These are phyloP conservation scores for Patella pellucida DNA, from an alignment of 2,888 invertebrate species.

Conservation along the genomic window DNA sequence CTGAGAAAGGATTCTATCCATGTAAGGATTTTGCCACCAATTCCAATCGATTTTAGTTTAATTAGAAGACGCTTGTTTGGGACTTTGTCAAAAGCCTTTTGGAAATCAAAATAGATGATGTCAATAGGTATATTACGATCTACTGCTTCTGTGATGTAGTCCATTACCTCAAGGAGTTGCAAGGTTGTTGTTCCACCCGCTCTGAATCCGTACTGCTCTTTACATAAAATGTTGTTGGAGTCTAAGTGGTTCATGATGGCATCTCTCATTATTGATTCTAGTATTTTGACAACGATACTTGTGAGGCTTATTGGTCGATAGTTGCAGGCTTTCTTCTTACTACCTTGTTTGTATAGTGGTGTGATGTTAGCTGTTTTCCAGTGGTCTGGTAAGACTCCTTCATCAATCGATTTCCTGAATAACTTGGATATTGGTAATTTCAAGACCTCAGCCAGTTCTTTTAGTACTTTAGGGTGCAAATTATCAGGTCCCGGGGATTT, in stretches of 20 bases:
- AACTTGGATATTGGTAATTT: background rate
- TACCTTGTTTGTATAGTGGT: slow-evolving; percentile 22
- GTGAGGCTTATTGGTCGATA: slow-evolving; percentile 25
- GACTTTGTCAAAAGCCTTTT: too few relatives aligned
- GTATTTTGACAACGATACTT: slow-evolving; percentile 17
- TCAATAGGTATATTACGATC: too few relatives aligned
- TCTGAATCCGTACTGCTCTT: too few relatives aligned
- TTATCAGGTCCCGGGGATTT: background rate
- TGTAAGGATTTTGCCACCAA: too few relatives aligned
- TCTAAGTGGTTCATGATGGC: slow-evolving; percentile 13
- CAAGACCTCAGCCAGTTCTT: slow-evolving; percentile 8
- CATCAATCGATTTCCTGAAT: slow-evolving; percentile 10
- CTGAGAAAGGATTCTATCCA: too few relatives aligned
- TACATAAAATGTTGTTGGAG: background rate
- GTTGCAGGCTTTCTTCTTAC: background rate
- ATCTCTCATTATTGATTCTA: slow-evolving; percentile 22
- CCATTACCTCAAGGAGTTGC: too few relatives aligned
- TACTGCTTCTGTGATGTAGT: too few relatives aligned
- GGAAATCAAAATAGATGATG: too few relatives aligned
- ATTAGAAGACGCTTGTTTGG: too few relatives aligned
- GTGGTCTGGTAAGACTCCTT: slow-evolving; percentile 8
- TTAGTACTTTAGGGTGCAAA: background rate
- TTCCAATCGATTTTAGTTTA: too few relatives aligned
- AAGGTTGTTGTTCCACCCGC: too few relatives aligned
- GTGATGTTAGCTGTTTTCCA: slow-evolving; percentile 13